Evolutionary conservation across 2,888 invertebrate species (phyloP), one percentile per base, ranked within the genome.

Genomic region (Leptinotarsa tumamoca): DNA sequence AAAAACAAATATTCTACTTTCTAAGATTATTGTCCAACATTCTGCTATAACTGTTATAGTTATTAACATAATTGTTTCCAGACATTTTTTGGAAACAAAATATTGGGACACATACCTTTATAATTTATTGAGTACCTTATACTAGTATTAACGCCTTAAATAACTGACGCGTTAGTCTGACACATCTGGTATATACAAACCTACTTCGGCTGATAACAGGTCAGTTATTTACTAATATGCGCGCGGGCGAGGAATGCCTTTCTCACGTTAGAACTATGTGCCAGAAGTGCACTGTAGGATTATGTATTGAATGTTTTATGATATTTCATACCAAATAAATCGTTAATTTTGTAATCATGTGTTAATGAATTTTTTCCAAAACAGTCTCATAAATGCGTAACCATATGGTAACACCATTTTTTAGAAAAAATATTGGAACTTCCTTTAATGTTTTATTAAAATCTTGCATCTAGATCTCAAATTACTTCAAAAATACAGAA

Each of bases 281-380:
- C 71, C 71, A 58, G 17, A 82, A 82, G 71, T 81, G 81, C 68
- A 63, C 77, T 68, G 78, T 81, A 43, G 79, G 75, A 21, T 81
- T 23, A 15, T 82, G 82, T 67, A 71, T 79, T 43, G 71, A 72
- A 68, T 80, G 80, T 74, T 79, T 74, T 67, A 49, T 56, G 43
- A 56, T 33, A 49, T 74, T 56, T 67, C 70, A 71, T 56, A 76
- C 71, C 50, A 66, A 58, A 72, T 68, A 69, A 71, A 72, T 69
- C 23, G 72, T 72, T 14, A 33, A 33, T 33, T 33, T 33, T 33
- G 33, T 33, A 5, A 63, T 23, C 18, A 23, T 70, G 43, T 70
- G 58, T 23, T 58, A 7, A 15, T 58, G 18, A 14, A 58, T 23
- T 21, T 21, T 21, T 58, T 58, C 23, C 58, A 58, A 58, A 58